These are phyloP conservation scores for Tauraco hartlaubi DNA, from an alignment of 2,797 vertebrate genomes.

Conservation along the genomic window DNA sequence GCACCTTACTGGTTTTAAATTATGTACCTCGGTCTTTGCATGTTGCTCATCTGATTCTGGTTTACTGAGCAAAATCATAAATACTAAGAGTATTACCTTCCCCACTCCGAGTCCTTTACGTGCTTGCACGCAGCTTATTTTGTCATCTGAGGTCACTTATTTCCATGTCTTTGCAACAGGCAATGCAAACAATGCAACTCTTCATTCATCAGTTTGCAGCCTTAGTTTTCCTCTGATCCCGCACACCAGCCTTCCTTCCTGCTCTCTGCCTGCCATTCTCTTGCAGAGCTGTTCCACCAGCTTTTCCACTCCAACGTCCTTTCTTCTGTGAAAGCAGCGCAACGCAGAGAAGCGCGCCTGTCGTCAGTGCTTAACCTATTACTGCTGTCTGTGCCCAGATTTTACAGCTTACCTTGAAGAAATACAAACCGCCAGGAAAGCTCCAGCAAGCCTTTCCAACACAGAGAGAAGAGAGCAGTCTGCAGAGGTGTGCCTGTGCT, in stretches of 20 bases:
- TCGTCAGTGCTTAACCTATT: background rate
- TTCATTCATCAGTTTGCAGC: background rate
- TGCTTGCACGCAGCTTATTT: background rate
- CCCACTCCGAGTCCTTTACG: background rate
- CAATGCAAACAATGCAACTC: background rate
- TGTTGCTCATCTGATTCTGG: background rate
- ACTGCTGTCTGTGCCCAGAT: background rate
- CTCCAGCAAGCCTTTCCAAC: background rate
- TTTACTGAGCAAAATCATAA: background rate
- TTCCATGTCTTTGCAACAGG: background rate
- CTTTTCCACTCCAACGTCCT: background rate
- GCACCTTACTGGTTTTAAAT: background rate
- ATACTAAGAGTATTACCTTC: background rate
- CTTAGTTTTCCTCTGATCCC: background rate
- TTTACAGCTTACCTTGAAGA: background rate
- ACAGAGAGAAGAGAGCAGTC: background rate
- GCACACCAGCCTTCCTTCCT: background rate
- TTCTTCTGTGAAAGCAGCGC: background rate
- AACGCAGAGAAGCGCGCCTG: background rate
- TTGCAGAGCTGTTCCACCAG: background rate
- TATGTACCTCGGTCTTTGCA: background rate
- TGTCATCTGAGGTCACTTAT: background rate
- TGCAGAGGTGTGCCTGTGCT: background rate
- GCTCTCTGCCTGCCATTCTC: background rate
- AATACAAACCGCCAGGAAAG: background rate